Evolutionary conservation across 2,888 invertebrate species (phyloP).

Genomic region (Drosophila kuntzei): DNA sequence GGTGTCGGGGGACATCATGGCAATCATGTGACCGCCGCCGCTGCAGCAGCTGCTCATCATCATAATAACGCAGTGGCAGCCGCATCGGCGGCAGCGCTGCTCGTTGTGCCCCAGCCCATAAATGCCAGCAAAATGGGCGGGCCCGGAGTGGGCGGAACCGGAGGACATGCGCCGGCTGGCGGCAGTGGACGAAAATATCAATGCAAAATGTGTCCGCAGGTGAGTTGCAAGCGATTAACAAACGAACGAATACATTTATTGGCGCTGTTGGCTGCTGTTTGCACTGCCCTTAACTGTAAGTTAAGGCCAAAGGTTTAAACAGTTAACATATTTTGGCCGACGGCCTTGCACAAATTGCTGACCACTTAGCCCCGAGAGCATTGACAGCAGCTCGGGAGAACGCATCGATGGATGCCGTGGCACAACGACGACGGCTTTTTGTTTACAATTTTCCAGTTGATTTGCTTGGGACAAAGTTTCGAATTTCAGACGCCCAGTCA

Average conservation of each 20-base stretch:
- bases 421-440: slow-evolving; percentile 49
- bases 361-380: slow-evolving; percentile 37
- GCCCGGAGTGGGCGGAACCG: slow-evolving; percentile 83
- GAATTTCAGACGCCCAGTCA: slow-evolving; percentile 54
- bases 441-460: slow-evolving; percentile 81
- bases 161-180: slow-evolving; percentile 62
- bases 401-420: slow-evolving; percentile 6
- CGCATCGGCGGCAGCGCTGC: slow-evolving; percentile 87
- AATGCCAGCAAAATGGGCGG: slow-evolving; percentile 88
- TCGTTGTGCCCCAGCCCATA: slow-evolving; percentile 95
- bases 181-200: slow-evolving; percentile 91
- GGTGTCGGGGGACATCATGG: slow-evolving; percentile 80
- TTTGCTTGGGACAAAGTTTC: slow-evolving; percentile 70
- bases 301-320: slow-evolving; percentile 49
- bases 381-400: slow-evolving; percentile 38
- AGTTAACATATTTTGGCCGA: slow-evolving; percentile 39
- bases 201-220: slow-evolving; percentile 99
- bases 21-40: slow-evolving; percentile 85
- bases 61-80: slow-evolving; percentile 87
- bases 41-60: slow-evolving; percentile 79
- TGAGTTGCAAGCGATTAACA: slow-evolving; percentile 86
- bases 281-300: slow-evolving; percentile 46
- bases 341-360: slow-evolving; percentile 46
- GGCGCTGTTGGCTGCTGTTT: slow-evolving; percentile 37
- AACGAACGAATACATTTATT: slow-evolving; percentile 15